Evolutionary conservation across 2,888 invertebrate species (phyloP).

Genomic region (Diarsia mendica): DNA sequence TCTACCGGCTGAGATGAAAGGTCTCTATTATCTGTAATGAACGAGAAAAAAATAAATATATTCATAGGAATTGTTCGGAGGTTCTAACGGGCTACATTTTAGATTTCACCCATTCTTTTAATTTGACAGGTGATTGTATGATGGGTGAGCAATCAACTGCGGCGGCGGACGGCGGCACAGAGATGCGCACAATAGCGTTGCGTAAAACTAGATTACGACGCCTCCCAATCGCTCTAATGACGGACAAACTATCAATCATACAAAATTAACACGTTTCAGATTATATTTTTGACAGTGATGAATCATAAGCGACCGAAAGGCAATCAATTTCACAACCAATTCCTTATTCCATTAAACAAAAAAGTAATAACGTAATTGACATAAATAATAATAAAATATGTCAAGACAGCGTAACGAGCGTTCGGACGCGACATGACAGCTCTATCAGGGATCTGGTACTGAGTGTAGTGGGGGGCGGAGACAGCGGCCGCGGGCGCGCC

Average conservation of each 20-base stretch:
- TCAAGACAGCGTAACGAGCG: constrained; percentile 89
- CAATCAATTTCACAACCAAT: constrained; percentile 90
- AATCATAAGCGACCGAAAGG: constrained; percentile 89
- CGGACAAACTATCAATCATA: constrained; percentile 88
- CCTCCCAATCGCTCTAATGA: constrained; percentile 82
- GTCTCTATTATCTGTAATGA: constrained; percentile 58
- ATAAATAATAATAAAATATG: constrained; percentile 91
- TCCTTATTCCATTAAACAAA: constrained; percentile 90
- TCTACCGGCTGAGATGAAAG: constrained; percentile 57
- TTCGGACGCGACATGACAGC: constrained; percentile 89
- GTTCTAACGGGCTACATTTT: constrained; percentile 62
- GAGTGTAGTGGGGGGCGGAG: constrained; percentile 75
- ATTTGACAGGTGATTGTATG: constrained; percentile 77
- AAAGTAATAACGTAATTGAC: constrained; percentile 90
- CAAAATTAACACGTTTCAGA: constrained; percentile 89
- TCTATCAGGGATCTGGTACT: constrained; percentile 88
- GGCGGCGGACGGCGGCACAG: constrained; percentile 57
- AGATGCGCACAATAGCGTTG: constrained; percentile 80
- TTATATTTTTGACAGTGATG: constrained; percentile 89
- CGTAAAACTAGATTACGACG: constrained; percentile 87
- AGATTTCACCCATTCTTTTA: constrained; percentile 72
- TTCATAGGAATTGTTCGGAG: constrained; percentile 53
- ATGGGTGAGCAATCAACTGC: constrained; percentile 76
- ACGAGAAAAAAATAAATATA: constrained; percentile 48
- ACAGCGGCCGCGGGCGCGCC: constrained; percentile 66